Conservation (phyloP, 2,888 invertebrate species). For the Rhingia rostrata region DNA sequence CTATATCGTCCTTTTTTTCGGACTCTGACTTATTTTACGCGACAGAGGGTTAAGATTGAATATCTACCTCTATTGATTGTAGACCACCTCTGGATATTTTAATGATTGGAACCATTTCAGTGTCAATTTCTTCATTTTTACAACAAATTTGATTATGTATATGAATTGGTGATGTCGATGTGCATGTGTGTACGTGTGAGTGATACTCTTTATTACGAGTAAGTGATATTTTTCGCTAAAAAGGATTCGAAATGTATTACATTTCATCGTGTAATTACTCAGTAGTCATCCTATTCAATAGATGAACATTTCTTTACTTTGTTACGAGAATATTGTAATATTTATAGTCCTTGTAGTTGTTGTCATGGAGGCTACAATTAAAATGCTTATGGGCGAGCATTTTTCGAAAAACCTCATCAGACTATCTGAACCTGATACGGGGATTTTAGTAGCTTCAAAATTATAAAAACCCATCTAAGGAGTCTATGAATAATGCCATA, state of each 20-base stretch:
- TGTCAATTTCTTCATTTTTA: slow-evolving; percentile 6
- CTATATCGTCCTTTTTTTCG: slow-evolving; percentile 64
- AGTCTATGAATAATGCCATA: too few relatives aligned
- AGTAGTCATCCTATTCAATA: not conserved
- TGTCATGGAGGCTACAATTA: too few relatives aligned
- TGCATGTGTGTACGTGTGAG: not conserved
- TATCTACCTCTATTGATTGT: slow-evolving; percentile 83
- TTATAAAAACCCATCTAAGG: too few relatives aligned
- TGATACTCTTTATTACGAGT: not conserved
- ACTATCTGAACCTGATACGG: too few relatives aligned
- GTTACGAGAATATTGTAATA: too few relatives aligned
- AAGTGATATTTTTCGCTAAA: slow-evolving; percentile 50
- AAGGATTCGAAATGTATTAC: slow-evolving; percentile 38
- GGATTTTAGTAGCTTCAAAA: too few relatives aligned
- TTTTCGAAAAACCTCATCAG: too few relatives aligned
- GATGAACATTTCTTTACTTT: too few relatives aligned
- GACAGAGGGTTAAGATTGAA: slow-evolving; percentile 89
- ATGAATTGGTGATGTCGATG: slow-evolving; percentile 1
- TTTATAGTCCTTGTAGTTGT: too few relatives aligned
- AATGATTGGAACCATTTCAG: slow-evolving; percentile 1
- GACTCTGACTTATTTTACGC: slow-evolving; percentile 12
- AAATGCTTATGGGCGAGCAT: too few relatives aligned
- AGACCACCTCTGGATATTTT: not conserved
- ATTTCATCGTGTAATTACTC: not conserved
- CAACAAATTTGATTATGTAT: not conserved